These are phyloP conservation scores for Semotilus atromaculatus DNA, from an alignment of 2,797 vertebrate genomes.

Conservation along the genomic window DNA sequence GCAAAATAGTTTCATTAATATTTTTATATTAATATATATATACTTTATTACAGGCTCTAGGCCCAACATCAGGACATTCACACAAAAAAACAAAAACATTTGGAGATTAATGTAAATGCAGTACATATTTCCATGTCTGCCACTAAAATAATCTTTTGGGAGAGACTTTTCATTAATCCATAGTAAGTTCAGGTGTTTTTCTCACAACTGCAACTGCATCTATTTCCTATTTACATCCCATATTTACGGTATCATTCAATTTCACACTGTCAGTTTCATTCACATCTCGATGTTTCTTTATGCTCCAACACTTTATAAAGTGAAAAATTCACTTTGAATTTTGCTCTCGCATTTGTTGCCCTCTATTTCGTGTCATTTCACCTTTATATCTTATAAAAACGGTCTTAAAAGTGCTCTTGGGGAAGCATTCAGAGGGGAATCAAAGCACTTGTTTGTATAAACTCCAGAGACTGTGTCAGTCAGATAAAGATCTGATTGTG, in stretches of 20 bases:
- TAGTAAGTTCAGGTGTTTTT: neutral
- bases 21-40: no score
- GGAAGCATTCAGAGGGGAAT: neutral
- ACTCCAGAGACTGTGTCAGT: conserved; percentile 1
- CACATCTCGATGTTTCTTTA: neutral
- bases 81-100: no score
- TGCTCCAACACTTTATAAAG: neutral
- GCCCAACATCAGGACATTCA: no score
- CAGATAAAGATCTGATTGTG: neutral
- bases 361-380: neutral
- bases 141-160: neutral
- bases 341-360: neutral
- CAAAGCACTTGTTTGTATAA: neutral
- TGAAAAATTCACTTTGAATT: neutral
- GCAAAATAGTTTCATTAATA: neutral
- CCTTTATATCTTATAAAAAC: conserved; percentile 1
- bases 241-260: neutral
- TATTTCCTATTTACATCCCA: neutral
- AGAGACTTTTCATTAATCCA: neutral
- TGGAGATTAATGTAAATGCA: neutral
- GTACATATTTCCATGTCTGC: neutral
- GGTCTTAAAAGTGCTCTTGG: neutral
- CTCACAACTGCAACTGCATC: neutral
- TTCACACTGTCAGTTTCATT: neutral
- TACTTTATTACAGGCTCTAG: no score